phyloP scores from a whole-genome alignment of 35 echinoderm and acorn worm genomes.

The Eucidaris tribuloides region DNA sequence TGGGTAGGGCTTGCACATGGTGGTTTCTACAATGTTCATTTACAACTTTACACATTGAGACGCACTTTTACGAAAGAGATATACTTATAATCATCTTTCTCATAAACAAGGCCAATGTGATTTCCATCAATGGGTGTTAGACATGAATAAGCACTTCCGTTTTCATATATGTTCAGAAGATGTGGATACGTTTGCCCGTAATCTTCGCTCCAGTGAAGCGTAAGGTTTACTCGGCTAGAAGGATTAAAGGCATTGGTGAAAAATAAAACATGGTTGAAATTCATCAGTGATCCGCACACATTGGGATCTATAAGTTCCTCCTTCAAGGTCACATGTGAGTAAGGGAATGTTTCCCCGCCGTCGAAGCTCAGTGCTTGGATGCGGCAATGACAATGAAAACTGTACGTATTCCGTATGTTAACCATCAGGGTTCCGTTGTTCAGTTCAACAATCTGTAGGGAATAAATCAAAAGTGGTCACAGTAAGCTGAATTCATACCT shows the following conservation, averaged over 20 bases:
- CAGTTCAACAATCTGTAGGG: slow-evolving; percentile 65
- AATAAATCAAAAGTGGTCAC: no score
- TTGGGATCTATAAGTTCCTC: slow-evolving; percentile 65
- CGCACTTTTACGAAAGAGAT: slow-evolving; percentile 77
- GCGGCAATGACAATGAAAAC: slow-evolving; percentile 71
- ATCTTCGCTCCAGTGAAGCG: slow-evolving; percentile 72
- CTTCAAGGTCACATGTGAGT: slow-evolving; percentile 25
- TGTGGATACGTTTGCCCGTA: slow-evolving; percentile 52
- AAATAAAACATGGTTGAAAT: slow-evolving; percentile 48
- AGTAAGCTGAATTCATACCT: no score
- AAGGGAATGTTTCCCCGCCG: slow-evolving; percentile 62
- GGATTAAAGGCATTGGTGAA: slow-evolving; percentile 56
- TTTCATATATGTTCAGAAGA: slow-evolving; percentile 43
- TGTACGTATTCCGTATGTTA: slow-evolving; percentile 66
- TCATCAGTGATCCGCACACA: slow-evolving; percentile 50
- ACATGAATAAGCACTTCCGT: slow-evolving; percentile 81
- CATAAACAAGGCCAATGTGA: slow-evolving; percentile 80
- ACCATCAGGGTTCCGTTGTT: slow-evolving; percentile 62
- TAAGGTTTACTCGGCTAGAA: slow-evolving; percentile 53
- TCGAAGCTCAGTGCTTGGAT: slow-evolving; percentile 69
- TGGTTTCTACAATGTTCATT: no score
- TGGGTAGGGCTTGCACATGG: no score
- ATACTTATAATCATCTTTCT: slow-evolving; percentile 45
- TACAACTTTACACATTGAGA: slow-evolving; percentile 30
- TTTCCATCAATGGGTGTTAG: slow-evolving; percentile 62